A percentile compares a stretch with the other conserved stretches of the same genome.
Evolutionary conservation across 2,888 invertebrate genomes (phyloP).

Genomic region (Sycophila texana): DNA sequence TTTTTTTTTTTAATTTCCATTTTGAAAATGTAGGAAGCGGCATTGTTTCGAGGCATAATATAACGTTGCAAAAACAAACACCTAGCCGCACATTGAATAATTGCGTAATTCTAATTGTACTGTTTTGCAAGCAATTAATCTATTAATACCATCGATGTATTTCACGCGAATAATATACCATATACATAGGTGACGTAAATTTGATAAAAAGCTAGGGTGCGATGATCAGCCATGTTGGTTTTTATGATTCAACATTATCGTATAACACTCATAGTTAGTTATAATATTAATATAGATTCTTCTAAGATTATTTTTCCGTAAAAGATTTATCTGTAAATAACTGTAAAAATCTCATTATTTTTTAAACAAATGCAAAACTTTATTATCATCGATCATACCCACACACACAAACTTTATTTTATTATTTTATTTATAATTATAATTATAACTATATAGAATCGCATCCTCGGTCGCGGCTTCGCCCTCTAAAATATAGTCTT

Average conservation of each 20-base stretch:
- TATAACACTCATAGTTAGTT: background rate
- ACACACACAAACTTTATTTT: too few relatives aligned
- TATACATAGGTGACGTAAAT: constrained; percentile 19
- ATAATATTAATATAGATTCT: too few relatives aligned
- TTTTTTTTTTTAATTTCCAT: background rate
- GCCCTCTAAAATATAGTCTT: too few relatives aligned
- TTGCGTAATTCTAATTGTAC: background rate
- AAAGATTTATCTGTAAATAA: background rate
- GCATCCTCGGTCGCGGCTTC: too few relatives aligned
- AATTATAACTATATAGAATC: too few relatives aligned
- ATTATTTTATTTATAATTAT: too few relatives aligned
- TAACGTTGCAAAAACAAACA: constrained; percentile 34
- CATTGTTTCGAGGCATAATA: background rate
- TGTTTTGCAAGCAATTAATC: background rate
- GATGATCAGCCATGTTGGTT: constrained; percentile 26
- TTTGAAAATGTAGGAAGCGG: background rate
- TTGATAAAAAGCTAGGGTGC: constrained; percentile 11
- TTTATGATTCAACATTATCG: constrained; percentile 12
- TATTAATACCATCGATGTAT: background rate
- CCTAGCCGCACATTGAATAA: background rate
- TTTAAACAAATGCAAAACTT: too few relatives aligned
- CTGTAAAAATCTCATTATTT: too few relatives aligned
- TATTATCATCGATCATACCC: too few relatives aligned
- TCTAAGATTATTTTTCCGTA: too few relatives aligned
- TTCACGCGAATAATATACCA: background rate